Conservation (phyloP, 2,888 invertebrate species). For the Xestia xanthographa region DNA sequence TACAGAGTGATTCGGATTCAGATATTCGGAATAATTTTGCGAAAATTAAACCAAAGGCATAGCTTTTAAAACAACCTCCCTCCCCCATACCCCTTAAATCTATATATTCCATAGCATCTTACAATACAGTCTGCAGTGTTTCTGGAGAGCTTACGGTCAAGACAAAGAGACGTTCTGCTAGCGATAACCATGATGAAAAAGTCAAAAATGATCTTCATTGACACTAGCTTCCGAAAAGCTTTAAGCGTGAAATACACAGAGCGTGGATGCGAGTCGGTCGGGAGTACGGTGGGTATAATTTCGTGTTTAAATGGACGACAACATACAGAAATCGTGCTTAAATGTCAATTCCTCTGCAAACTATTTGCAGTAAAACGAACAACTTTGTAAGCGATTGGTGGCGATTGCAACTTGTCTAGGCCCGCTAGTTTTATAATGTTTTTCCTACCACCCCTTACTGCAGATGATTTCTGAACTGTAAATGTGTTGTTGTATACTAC, state of each 20-base stretch:
- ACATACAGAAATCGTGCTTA: no score
- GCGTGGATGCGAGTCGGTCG: no score
- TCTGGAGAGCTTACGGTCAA: not conserved
- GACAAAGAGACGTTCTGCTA: not conserved
- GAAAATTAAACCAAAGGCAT: not conserved
- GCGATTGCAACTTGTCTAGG: not conserved
- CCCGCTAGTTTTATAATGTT: not conserved
- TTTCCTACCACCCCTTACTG: not conserved
- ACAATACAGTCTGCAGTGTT: no score
- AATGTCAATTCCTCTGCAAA: not conserved
- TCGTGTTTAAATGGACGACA: no score
- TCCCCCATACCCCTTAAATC: not conserved
- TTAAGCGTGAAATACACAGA: no score
- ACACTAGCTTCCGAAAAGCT: not conserved
- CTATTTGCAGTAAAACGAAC: not conserved
- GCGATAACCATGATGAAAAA: not conserved
- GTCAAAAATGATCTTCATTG: not conserved
- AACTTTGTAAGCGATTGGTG: not conserved
- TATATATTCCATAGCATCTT: not conserved
- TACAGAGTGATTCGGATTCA: not conserved
- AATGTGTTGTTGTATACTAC: slow-evolving; percentile 17
- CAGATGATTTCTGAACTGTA: not conserved
- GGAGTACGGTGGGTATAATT: no score
- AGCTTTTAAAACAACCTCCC: no score
- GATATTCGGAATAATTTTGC: not conserved